These are phyloP conservation scores for Manis crassicaudata DNA, from an alignment of 2,797 vertebrate genomes.

Conservation along the genomic window DNA sequence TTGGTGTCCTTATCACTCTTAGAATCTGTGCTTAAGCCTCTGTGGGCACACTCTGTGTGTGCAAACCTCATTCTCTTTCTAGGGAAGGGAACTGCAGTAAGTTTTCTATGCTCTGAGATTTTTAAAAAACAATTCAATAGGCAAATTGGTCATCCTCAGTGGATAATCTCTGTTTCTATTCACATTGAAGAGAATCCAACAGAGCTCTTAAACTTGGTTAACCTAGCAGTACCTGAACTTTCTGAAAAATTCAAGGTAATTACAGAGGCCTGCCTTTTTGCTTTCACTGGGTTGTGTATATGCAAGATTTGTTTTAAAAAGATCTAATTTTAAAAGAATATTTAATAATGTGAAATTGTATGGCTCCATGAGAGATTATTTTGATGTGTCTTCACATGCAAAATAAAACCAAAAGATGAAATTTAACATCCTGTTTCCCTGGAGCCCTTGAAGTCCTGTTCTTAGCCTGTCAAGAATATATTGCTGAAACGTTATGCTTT, in stretches of 20 bases:
- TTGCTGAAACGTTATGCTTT: constrained; percentile 31
- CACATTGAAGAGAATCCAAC: constrained; percentile 9
- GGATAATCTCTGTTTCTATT: constrained; percentile 50
- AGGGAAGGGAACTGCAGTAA: constrained; percentile 4
- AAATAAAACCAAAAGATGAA: constrained; percentile 34
- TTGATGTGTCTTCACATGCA: background rate
- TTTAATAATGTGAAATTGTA: background rate
- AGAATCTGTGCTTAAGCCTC: background rate
- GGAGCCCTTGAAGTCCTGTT: background rate
- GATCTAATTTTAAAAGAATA: background rate
- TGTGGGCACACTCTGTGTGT: background rate
- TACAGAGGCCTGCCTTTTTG: constrained; percentile 13
- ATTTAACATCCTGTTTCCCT: background rate
- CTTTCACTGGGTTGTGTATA: background rate
- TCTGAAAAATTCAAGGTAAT: constrained; percentile 39
- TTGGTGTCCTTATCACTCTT: constrained; percentile 47
- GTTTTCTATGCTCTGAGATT: constrained; percentile 1
- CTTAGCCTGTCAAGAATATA: background rate
- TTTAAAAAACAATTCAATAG: background rate
- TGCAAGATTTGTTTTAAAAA: background rate
- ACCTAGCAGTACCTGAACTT: constrained; percentile 35
- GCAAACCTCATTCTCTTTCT: constrained; percentile 34
- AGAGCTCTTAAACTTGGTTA: background rate
- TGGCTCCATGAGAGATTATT: constrained; percentile 25
- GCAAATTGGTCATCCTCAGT: constrained; percentile 38